These are phyloP conservation scores for Drosophila koepferae DNA, from an alignment of 2,888 invertebrate genomes.

Conservation along the genomic window DNA sequence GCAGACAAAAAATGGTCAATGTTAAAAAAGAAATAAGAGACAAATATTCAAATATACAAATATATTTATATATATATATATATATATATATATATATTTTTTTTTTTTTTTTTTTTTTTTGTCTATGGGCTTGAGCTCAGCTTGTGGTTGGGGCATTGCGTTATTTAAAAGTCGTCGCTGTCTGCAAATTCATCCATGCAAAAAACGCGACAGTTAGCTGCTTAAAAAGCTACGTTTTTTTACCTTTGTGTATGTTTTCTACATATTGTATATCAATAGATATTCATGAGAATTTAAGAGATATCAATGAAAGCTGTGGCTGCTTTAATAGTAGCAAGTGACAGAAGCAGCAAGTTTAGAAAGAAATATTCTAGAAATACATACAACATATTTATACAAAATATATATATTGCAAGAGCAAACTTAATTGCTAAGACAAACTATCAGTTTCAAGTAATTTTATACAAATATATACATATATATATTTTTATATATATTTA, in stretches of 20 bases:
- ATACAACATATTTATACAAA: no score
- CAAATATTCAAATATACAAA: conserved; percentile 44
- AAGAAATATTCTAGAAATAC: no score
- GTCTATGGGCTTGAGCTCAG: not conserved
- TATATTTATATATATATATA: conserved; percentile 34
- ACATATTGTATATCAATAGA: not conserved
- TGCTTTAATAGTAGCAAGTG: no score
- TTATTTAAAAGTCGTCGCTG: conserved; percentile 59
- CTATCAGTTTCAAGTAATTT: no score
- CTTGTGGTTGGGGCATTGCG: conserved; percentile 24
- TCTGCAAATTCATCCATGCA: conserved; percentile 37
- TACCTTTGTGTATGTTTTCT: not conserved
- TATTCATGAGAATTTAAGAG: conserved; percentile 1
- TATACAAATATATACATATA: no score
- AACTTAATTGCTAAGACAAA: no score
- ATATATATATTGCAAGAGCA: no score
- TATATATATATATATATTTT: conserved; percentile 31
- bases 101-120: not conserved
- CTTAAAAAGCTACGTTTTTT: conserved; percentile 22
- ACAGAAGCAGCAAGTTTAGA: no score
- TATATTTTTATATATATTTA: no score
- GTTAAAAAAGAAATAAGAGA: conserved; percentile 11
- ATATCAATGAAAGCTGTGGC: not conserved
- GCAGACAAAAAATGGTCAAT: conserved; percentile 70
- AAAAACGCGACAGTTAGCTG: conserved; percentile 36